Base-by-base conservation (phyloP, 1,140 invertebrate genomes). In the Hyles vespertilio region DNA sequence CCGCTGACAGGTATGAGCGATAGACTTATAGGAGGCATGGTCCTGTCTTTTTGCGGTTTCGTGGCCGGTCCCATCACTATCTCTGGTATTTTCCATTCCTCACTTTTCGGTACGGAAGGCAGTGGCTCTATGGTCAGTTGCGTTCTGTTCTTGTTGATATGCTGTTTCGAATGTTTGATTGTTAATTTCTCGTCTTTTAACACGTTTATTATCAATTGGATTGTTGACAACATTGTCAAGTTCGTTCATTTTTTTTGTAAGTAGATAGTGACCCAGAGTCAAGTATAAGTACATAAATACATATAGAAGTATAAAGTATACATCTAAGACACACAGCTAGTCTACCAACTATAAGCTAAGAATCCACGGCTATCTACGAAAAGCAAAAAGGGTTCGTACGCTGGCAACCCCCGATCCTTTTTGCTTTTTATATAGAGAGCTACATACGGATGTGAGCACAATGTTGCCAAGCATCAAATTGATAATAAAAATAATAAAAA, bases 391-490 rank as follows among this genome's bases (percentile, higher is more conserved):
- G 65, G 58, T 69, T 72, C 64, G 12, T 44, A 65, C 12, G 7
- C 48, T 61, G 59, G 56, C 69, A 74, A 65, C 56, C 56, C 58
- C 47, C 59, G 72, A 71, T 61, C 59, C 74, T 80, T 79, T 79
- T 82, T 79, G 77, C 81, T 82, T 82, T 81, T 70, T 59, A 60
- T 55, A 59, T 49, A 68, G 54, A 68, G 65, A 70, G 64, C 74
- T 79, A 79, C 74, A 69, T 40, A 40, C 36, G 62, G 54, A 74
- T 79, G 82, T 85, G 84, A 89, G 84, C 85, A 84, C 84, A 89
- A 89, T 89, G 85, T 89, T 89, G 85, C 85, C 85, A 89, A 87
- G 84, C 85, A 76, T 89, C 85, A 84, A 89, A 89, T 89, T 89
- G 85, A 89, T 87, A 89, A 87, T 89, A 89, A 85, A 84, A 72